Percentiles rank a stretch among this genome's conserved stretches.
Conservation (phyloP, 2,888 invertebrate species). For the Orgyia antiqua region DNA sequence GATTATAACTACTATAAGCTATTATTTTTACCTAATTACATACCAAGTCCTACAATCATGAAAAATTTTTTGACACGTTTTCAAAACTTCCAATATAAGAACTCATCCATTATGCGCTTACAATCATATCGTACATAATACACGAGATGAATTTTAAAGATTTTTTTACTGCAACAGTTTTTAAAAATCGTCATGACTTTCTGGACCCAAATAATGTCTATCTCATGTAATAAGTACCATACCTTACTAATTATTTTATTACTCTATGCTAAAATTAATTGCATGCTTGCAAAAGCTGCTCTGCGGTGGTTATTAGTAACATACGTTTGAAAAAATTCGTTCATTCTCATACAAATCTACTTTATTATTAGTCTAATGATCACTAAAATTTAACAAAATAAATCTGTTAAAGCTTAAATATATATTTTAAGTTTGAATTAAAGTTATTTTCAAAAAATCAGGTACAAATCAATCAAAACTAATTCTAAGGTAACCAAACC, state of each 20-base stretch:
- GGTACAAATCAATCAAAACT: constrained; percentile 73
- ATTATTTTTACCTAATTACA: constrained; percentile 67
- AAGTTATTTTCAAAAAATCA: constrained; percentile 62
- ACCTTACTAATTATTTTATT: constrained; percentile 42
- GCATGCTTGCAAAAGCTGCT: constrained; percentile 70
- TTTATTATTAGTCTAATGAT: constrained; percentile 40
- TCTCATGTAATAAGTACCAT: constrained; percentile 37
- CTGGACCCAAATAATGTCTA: constrained; percentile 26
- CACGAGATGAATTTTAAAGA: constrained; percentile 27
- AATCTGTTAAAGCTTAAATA: constrained; percentile 63
- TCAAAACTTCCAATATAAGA: constrained; percentile 55
- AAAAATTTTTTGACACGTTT: constrained; percentile 71
- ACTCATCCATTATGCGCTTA: constrained; percentile 54
- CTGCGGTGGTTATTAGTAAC: constrained; percentile 64
- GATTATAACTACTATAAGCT: constrained; percentile 76
- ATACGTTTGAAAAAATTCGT: constrained; percentile 53
- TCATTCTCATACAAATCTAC: constrained; percentile 58
- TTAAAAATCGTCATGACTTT: constrained; percentile 26
- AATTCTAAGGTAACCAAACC: constrained; percentile 72
- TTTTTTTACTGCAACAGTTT: constrained; percentile 15
- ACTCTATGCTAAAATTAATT: constrained; percentile 54
- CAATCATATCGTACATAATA: constrained; percentile 30
- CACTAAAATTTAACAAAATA: constrained; percentile 60
- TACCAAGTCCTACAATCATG: constrained; percentile 49
- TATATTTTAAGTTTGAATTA: constrained; percentile 63